Conservation (phyloP, 1,140 invertebrate species). For the Leptonema lineaticorne region DNA sequence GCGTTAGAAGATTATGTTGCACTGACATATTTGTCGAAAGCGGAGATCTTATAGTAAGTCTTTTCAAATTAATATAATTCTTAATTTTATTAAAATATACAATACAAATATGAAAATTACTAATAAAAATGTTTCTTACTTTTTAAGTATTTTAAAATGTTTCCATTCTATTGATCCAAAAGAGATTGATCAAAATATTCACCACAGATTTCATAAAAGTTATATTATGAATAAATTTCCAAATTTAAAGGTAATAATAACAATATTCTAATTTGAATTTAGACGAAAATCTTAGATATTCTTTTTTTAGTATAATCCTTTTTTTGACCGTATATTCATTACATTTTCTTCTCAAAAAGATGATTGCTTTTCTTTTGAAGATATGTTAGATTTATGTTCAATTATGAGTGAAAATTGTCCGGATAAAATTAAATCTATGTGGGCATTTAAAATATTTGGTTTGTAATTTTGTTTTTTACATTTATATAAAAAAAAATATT, state of each 20-base stretch:
- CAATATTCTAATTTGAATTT: neutral
- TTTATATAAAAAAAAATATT: neutral
- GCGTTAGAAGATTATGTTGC: conserved; percentile 57
- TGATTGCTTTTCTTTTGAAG: conserved; percentile 69
- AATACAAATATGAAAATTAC: neutral
- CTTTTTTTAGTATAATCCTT: conserved; percentile 68
- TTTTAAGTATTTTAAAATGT: conserved; percentile 57
- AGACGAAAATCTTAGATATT: conserved; percentile 26
- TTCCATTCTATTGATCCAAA: conserved; percentile 53
- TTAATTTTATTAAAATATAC: conserved; percentile 11
- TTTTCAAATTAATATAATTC: neutral
- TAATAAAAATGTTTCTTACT: conserved; percentile 15
- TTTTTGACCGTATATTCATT: conserved; percentile 65
- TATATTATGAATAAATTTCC: conserved; percentile 57
- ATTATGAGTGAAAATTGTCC: conserved; percentile 72
- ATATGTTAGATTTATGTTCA: conserved; percentile 73
- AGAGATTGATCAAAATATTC: conserved; percentile 49
- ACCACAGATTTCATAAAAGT: conserved; percentile 53
- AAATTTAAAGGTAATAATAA: conserved; percentile 51
- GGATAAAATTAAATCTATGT: conserved; percentile 65
- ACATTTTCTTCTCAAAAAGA: conserved; percentile 71
- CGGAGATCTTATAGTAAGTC: conserved; percentile 61
- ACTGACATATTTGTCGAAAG: conserved; percentile 59
- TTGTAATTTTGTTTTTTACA: conserved; percentile 41
- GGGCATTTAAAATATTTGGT: conserved; percentile 81